Evolutionary conservation across 2,797 vertebrate genomes (phyloP), one percentile per base, ranked within the genome.

Genomic region (Parotocinclus haroldoi): DNA sequence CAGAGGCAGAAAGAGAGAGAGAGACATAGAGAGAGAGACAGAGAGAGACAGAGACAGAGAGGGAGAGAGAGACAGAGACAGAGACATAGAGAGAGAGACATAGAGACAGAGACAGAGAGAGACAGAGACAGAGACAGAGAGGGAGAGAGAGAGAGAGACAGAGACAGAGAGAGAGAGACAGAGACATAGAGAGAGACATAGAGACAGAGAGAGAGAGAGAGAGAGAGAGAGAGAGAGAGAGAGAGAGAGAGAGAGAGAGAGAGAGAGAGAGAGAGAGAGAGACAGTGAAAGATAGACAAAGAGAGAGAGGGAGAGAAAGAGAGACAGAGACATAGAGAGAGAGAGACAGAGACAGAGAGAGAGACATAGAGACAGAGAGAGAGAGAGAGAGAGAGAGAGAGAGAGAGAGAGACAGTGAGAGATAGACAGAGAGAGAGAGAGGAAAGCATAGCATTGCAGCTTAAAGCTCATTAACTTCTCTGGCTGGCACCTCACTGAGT

Each of bases 391-490:
- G 82, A 80, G 75, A 57, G 19, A 46, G 48, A 58, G 61, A 52
- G 46, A 70, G 53, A 51, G 66, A 56, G 57, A 71, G 46, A 59
- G 67, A 63, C 50, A 60, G 55, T 55, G 40, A 57, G 52, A 54
- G 48, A 54, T 19, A 53, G 51, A 14, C 57, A 74, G 62, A n/a
- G n/a, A n/a, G n/a, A n/a, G n/a, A n/a, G n/a, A n/a, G n/a, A 37
- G 54, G 37, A 53, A 19, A 69, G 81, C 85, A 83, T 85, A 83
- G 86, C 86, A 78, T 74, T 81, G 86, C 84, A 87, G 88, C 87
- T 90, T 90, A 91, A 88, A 85, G 89, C 90, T 91, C 89, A 90
- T 92, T 91, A 91, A 85, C 77, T 84, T 89, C 83, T 80, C 81
- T 89, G 78, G 56, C 77, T 59, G 86, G 88, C 88, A 88, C 88